Percentiles rank a stretch among this genome's conserved stretches.
Conservation (phyloP, 2,113 vertebrate genomes). For the Asarcornis scutulata region DNA sequence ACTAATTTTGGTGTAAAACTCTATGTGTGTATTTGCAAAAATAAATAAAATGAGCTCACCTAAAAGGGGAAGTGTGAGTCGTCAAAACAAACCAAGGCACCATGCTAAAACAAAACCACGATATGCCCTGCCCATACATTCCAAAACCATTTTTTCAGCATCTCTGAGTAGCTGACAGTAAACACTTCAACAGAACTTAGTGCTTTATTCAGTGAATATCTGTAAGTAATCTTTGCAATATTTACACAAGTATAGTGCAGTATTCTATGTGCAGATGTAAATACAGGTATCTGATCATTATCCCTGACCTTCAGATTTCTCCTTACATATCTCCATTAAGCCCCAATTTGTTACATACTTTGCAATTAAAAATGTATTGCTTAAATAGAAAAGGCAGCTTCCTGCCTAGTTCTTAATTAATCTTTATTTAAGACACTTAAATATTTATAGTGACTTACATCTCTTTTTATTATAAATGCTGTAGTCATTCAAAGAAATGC, state of each 20-base stretch:
- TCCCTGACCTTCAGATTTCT: conserved; percentile 3
- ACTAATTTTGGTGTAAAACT: not conserved
- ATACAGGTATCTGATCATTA: not conserved
- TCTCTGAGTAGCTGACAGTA: not conserved
- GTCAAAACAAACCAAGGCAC: not conserved
- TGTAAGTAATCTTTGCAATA: not conserved
- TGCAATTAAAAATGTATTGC: conserved; percentile 13
- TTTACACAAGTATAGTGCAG: not conserved
- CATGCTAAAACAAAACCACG: not conserved
- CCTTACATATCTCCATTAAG: not conserved
- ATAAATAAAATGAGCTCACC: not conserved
- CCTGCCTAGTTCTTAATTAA: conserved; percentile 20
- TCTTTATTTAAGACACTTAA: conserved; percentile 29
- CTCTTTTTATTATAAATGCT: not conserved
- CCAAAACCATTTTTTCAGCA: not conserved
- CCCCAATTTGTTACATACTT: not conserved
- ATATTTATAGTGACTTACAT: conserved; percentile 6
- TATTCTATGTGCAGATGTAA: not conserved
- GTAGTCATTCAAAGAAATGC: not conserved
- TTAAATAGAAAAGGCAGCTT: conserved; percentile 34
- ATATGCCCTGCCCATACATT: not conserved
- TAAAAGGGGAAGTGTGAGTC: not conserved
- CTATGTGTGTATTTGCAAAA: rapidly evolving
- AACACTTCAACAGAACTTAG: not conserved
- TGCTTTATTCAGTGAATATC: not conserved